Evolutionary conservation across 2,888 invertebrate species (phyloP).

Genomic region (Resseliella maxima): DNA sequence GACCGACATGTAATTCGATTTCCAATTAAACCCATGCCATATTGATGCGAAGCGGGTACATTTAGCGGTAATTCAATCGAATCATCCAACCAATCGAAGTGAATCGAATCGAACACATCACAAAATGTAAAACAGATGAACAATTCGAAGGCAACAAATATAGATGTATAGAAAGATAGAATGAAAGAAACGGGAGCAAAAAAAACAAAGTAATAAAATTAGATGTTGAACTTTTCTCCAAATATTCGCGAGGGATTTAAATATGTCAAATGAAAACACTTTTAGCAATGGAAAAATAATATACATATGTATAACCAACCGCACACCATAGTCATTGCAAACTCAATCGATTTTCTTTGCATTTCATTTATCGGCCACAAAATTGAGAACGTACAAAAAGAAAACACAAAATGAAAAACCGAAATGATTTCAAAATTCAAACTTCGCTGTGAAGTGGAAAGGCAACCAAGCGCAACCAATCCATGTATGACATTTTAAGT

Average conservation of each 20-base stretch:
- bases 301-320: not conserved
- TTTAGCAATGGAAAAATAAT: too few species aligned
- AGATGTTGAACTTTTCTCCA: constrained; percentile 9
- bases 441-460: too few species aligned
- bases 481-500: too few species aligned
- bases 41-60: constrained; percentile 6
- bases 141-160: not conserved
- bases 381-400: too few species aligned
- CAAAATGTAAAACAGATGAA: not conserved
- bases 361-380: too few species aligned
- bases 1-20: constrained; percentile 19
- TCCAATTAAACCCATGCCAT: constrained; percentile 9
- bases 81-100: not conserved
- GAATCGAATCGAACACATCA: too few species aligned
- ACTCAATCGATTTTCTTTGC: too few species aligned
- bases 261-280: not conserved
- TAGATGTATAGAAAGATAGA: too few species aligned
- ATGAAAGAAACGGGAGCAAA: not conserved
- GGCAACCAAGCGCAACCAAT: too few species aligned
- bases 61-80: constrained; percentile 42
- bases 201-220: constrained; percentile 14
- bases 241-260: not conserved
- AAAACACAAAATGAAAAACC: too few species aligned
- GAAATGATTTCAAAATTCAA: too few species aligned
- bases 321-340: not conserved